Base-by-base conservation (phyloP, 2,797 vertebrate genomes). In the Galaxias olidus region DNA sequence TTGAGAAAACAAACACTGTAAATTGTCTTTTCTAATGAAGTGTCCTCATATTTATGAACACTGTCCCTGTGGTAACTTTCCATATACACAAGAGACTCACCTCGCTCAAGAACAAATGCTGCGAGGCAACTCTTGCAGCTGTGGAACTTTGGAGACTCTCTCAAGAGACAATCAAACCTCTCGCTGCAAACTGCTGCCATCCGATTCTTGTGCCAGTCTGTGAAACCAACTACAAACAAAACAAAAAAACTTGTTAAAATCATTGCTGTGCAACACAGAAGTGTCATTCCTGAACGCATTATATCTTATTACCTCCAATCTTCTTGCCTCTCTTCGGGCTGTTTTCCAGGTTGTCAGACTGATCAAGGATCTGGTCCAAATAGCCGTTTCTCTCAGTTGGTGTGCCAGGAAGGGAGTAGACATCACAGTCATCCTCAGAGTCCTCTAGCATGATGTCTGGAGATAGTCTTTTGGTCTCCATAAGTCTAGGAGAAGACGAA, bases 81-180 rank as follows among this genome's bases (percentile, higher is more conserved):
- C n/a, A n/a, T n/a, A n/a, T n/a, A n/a, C n/a, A n/a, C n/a, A n/a
- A n/a, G n/a, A n/a, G n/a, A n/a, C n/a, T 85, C 62, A 91, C 92
- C 88, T 86, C 64, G 88, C 61, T 87, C 87, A 70, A 93, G 61
- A 65, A 93, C 78, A 68, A 93, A 93, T 14, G 88, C 83, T 43
- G 92, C 91, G 69, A 93, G 82, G 77, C 87, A 76, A 77, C 83
- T 88, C 75, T 89, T 92, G 58, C 83, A 87, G 73, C 54, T 72
- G 1, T 76, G 53, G 60, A 90, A 88, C 19, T 86, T 68, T 0
- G 89, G 88, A 69, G 42, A 79, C 75, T 86, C 86, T 72, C 80
- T 86, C 68, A 93, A 59, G 56, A 93, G 86, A 65, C 63, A 65
- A 75, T 90, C 84, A 56, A 92, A 90, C 59, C 47, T 85, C 52